Conservation (phyloP, 2,797 vertebrate species). For the Anguilla pacifica region DNA sequence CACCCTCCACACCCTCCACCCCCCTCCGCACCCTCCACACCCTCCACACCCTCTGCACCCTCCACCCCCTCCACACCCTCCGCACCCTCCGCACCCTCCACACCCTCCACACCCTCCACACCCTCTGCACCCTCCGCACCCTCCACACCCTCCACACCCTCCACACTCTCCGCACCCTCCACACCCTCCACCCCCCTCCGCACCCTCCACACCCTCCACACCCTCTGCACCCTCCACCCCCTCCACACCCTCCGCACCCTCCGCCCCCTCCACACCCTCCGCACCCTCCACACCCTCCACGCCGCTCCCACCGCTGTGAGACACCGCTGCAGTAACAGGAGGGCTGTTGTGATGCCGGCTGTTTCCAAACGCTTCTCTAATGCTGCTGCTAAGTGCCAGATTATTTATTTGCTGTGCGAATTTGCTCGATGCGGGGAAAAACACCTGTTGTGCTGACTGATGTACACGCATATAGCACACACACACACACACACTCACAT, state of each 20-base stretch:
- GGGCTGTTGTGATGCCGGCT: neutral
- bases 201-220: neutral
- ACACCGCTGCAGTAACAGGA: neutral
- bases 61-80: no score
- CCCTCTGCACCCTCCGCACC: neutral
- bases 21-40: no score
- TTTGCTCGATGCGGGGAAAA: neutral
- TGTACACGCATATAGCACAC: neutral
- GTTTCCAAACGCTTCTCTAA: neutral
- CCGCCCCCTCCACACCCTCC: no score
- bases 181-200: neutral
- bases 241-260: neutral
- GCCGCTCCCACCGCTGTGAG: no score
- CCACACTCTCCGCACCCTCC: no score
- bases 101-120: no score
- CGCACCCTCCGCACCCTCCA: no score
- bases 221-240: neutral
- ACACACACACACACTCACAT: neutral
- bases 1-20: no score
- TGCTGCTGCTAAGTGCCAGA: neutral
- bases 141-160: neutral
- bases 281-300: no score
- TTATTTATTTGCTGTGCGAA: neutral
- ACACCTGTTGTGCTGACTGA: neutral
- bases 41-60: no score